phyloP scores from a whole-genome alignment of 2,888 invertebrate species.

The Marasmarcha lunaedactyla region DNA sequence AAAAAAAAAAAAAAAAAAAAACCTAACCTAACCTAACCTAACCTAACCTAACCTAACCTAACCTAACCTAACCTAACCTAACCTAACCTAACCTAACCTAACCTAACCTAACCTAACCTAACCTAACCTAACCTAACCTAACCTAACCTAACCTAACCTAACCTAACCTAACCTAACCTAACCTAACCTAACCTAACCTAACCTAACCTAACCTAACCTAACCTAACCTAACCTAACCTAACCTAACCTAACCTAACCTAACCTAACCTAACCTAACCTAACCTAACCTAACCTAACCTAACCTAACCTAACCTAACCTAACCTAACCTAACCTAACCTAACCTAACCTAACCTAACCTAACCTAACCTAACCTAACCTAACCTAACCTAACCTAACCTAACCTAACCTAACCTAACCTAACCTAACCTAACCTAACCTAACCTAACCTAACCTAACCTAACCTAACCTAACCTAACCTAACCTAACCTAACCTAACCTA shows the following conservation, averaged over 20 bases:
- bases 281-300: slow-evolving; percentile 13
- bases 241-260: not conserved
- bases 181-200: slow-evolving; percentile 5
- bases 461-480: slow-evolving; percentile 14
- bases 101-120: slow-evolving; percentile 8
- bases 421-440: slow-evolving; percentile 19
- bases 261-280: slow-evolving; percentile 3
- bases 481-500: slow-evolving; percentile 13
- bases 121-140: slow-evolving; percentile 15
- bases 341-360: slow-evolving; percentile 10
- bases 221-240: not conserved
- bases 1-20: no score
- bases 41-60: slow-evolving; percentile 10
- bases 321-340: slow-evolving; percentile 13
- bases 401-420: slow-evolving; percentile 18
- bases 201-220: not conserved
- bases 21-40: slow-evolving; percentile 7
- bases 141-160: slow-evolving; percentile 11
- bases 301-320: slow-evolving; percentile 13
- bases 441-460: slow-evolving; percentile 12
- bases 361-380: slow-evolving; percentile 9
- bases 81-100: slow-evolving; percentile 4
- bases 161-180: slow-evolving; percentile 1
- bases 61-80: slow-evolving; percentile 9
- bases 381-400: slow-evolving; percentile 14